Conservation (phyloP, 2,888 invertebrate species). For the Andrena fulva region DNA sequence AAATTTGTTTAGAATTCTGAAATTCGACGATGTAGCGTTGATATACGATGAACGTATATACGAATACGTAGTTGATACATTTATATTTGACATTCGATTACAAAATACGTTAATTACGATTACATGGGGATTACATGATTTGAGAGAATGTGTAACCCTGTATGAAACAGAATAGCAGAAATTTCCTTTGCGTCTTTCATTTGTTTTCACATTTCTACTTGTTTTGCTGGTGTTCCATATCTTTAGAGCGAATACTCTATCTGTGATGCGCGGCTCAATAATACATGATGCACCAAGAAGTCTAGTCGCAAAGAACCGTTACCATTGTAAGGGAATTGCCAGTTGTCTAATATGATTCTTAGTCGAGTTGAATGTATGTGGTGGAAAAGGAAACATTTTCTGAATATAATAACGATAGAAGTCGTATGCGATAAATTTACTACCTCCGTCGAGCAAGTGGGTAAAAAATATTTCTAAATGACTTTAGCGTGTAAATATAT, state of each 20-base stretch:
- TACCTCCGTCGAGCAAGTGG: no score
- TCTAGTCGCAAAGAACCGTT: constrained; percentile 40
- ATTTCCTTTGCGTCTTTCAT: background rate
- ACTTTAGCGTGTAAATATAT: no score
- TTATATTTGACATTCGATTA: background rate
- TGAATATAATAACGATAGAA: background rate
- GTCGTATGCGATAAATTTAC: background rate
- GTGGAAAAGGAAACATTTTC: background rate
- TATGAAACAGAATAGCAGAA: background rate
- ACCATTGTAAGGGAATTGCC: constrained; percentile 16
- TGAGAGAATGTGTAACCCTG: no score
- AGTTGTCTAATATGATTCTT: constrained; percentile 32
- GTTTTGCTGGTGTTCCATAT: background rate
- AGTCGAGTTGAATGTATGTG: background rate
- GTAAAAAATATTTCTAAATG: no score
- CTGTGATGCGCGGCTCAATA: constrained; percentile 2
- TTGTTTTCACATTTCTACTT: constrained; percentile 6
- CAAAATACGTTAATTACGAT: background rate
- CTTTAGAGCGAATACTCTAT: background rate
- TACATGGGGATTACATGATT: background rate
- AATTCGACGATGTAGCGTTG: background rate
- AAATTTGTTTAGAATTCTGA: background rate
- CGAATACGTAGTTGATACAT: background rate
- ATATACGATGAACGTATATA: background rate
- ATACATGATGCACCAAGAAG: constrained; percentile 37